These are phyloP conservation scores for Cylloceria caligata DNA, from an alignment of 2,888 invertebrate genomes.

Conservation along the genomic window DNA sequence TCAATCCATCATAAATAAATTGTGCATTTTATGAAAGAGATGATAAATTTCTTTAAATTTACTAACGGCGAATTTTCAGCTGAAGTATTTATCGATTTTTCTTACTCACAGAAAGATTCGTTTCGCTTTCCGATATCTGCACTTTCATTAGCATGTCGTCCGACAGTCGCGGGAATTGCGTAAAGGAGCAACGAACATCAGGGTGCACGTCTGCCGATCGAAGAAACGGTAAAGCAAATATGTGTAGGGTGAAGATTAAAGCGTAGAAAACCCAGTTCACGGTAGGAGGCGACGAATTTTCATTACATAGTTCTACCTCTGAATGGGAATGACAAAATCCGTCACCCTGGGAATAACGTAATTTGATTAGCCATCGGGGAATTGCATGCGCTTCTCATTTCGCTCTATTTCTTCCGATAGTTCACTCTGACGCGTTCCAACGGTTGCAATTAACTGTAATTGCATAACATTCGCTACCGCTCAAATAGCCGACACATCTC, in stretches of 20 bases:
- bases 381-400: constrained; percentile 48
- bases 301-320: constrained; percentile 61
- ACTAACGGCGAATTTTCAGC: not conserved
- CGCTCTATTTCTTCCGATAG: not conserved
- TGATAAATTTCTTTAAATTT: not conserved
- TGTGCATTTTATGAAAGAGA: not conserved
- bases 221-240: constrained; percentile 40
- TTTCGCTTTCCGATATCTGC: constrained; percentile 2
- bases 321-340: constrained; percentile 55
- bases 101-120: constrained; percentile 15
- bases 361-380: constrained; percentile 64
- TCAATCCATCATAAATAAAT: no score
- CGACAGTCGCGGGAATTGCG: constrained; percentile 3
- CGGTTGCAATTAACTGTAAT: constrained; percentile 60
- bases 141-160: constrained; percentile 41
- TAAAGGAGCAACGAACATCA: not conserved
- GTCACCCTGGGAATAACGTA: constrained; percentile 56
- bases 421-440: constrained; percentile 43
- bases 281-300: constrained; percentile 61
- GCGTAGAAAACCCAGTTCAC: constrained; percentile 39
- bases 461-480: constrained; percentile 50
- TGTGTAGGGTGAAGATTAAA: constrained; percentile 45
- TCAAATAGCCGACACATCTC: constrained; percentile 2
- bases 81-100: not conserved
- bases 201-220: not conserved